phyloP scores from a whole-genome alignment of 1,140 invertebrate species.

The Ceratina australensis region DNA sequence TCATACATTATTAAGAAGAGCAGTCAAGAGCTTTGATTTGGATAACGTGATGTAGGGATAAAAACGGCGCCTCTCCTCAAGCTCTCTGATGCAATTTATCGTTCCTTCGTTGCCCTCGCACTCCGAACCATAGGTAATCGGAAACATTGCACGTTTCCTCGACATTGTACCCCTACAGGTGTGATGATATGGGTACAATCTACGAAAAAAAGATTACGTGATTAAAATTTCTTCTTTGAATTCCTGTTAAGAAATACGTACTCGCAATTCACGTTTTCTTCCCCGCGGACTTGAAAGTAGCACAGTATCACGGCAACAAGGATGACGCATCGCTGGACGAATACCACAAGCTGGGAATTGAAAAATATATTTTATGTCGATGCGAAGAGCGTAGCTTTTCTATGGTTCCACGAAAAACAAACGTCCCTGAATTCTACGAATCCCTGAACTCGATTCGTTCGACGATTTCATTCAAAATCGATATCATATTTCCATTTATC shows the following conservation, averaged over 20 bases:
- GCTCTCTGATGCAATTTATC: conserved; percentile 40
- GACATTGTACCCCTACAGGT: conserved; percentile 66
- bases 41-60: conserved; percentile 41
- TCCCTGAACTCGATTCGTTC: neutral
- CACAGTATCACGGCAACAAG: conserved; percentile 64
- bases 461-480: conserved; percentile 29
- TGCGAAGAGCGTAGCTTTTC: too few species aligned
- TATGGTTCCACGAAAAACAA: too few species aligned
- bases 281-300: conserved; percentile 54
- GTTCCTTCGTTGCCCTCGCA: conserved; percentile 52
- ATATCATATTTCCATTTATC: conserved; percentile 50
- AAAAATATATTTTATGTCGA: neutral
- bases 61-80: conserved; percentile 28
- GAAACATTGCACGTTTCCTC: conserved; percentile 61
- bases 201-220: neutral
- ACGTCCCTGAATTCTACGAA: conserved; percentile 12
- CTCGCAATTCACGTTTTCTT: conserved; percentile 64
- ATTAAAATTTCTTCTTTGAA: neutral
- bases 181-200: conserved; percentile 60
- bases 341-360: conserved; percentile 56
- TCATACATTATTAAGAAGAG: conserved; percentile 58
- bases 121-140: conserved; percentile 6
- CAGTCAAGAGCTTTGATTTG: conserved; percentile 55
- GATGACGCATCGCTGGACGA: conserved; percentile 64
- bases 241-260: conserved; percentile 55